Evolutionary conservation across 1,140 invertebrate species (phyloP), one percentile per base, ranked within the genome.

Genomic region (Chymomyza costata): DNA sequence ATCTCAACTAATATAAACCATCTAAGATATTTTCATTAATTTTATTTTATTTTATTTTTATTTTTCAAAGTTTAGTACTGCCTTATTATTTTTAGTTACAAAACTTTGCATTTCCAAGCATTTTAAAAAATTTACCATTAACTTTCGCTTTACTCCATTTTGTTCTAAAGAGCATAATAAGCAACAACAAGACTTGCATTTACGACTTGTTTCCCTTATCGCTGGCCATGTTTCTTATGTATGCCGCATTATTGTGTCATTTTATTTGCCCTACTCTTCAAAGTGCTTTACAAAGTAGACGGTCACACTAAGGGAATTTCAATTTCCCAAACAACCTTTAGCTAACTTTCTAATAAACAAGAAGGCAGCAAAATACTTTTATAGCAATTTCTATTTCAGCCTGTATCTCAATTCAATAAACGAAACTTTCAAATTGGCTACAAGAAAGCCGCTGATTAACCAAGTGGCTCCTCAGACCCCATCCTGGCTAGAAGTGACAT

Each of bases 381-480:
- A n/a, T n/a, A n/a, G n/a, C n/a, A n/a, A n/a, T n/a, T n/a, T n/a
- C n/a, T 48, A 15, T 17, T 53, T 53, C 37, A 54, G 49, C 46
- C 35, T 54, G 32, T 21, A 48, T 25, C 50, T 43, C 63, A 64
- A 64, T 64, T 64, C 60, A 64, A 64, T 64, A 64, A 64, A 43
- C 39, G 45, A 48, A 64, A 64, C 60, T 64, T 64, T 64, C 37
- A 39, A 40, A 38, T 45, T 44, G 31, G 14, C 16, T n/a, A 15
- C 21, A 53, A 48, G 41, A 48, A 46, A 48, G 61, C 59, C 61
- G 60, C 61, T 64, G 61, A 64, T 64, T 64, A 64, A 64, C 60
- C 43, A 43, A 7, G 39, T n/a, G 21, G 21, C 21, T 25, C 21
- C 21, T 8, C 21, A 25, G 21, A n/a, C 21, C 21, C 21, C 21